phyloP scores from a whole-genome alignment of 2,113 vertebrate genomes.

The Scatophagus argus region DNA sequence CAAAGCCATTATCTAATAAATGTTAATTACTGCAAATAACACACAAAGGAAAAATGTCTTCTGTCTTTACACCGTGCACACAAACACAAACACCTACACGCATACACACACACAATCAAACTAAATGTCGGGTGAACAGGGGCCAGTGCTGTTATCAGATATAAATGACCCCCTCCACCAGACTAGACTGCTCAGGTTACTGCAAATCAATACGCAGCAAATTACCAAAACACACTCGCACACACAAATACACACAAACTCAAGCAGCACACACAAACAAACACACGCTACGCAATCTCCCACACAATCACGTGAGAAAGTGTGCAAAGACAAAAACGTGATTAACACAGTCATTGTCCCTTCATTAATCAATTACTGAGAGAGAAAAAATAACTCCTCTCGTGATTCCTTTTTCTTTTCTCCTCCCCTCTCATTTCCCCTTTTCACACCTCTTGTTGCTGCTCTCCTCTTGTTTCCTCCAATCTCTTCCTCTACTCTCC shows the following conservation, averaged over 20 bases:
- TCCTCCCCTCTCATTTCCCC: slow-evolving; percentile 11
- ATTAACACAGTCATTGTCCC: slow-evolving; percentile 55
- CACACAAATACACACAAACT: slow-evolving; percentile 30
- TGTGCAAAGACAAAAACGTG: slow-evolving; percentile 43
- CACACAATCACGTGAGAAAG: no score
- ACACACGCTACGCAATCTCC: no score
- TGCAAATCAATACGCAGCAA: slow-evolving; percentile 76
- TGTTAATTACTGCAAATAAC: slow-evolving; percentile 65
- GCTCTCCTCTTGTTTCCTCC: not conserved
- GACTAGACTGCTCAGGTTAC: slow-evolving; percentile 76
- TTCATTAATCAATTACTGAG: slow-evolving; percentile 53
- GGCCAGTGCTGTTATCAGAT: slow-evolving; percentile 69
- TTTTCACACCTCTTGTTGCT: not conserved
- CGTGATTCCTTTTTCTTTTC: not conserved
- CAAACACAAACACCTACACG: not conserved
- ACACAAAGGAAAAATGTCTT: slow-evolving; percentile 25
- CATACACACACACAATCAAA: slow-evolving; percentile 26
- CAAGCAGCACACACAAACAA: slow-evolving; percentile 1
- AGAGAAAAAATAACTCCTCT: not conserved
- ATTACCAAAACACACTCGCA: slow-evolving; percentile 59
- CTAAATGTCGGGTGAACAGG: slow-evolving; percentile 64
- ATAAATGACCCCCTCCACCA: slow-evolving; percentile 71
- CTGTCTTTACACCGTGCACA: not conserved
- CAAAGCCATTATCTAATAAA: slow-evolving; percentile 45
- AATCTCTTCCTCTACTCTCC: not conserved